Evolutionary conservation across 2,888 invertebrate species (phyloP).

Genomic region (Plusia festucae): DNA sequence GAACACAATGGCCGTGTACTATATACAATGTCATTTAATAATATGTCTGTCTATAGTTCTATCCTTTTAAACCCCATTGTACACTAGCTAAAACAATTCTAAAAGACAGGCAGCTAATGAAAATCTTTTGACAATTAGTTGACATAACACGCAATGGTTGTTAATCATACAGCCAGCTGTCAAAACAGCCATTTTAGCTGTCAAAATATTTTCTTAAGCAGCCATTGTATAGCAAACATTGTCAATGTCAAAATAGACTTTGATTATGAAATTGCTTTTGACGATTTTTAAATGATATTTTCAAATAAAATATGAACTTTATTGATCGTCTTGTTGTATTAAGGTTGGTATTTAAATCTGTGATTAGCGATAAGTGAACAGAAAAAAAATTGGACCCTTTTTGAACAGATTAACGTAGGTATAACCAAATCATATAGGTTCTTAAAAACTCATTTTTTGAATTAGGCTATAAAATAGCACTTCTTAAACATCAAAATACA

Average conservation of each 20-base stretch:
- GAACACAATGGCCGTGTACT: not conserved
- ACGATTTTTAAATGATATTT: not conserved
- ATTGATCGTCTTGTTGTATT: too few species aligned
- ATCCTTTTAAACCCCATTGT: not conserved
- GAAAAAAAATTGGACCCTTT: too few species aligned
- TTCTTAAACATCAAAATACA: too few species aligned
- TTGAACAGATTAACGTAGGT: too few species aligned
- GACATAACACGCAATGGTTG: slow-evolving; percentile 35
- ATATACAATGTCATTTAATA: not conserved
- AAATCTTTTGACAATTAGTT: slow-evolving; percentile 22
- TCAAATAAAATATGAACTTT: too few species aligned
- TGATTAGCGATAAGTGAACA: too few species aligned
- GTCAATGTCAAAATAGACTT: slow-evolving; percentile 3
- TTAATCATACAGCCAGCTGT: slow-evolving; percentile 31
- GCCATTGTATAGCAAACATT: slow-evolving; percentile 28
- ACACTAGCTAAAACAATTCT: slow-evolving; percentile 15
- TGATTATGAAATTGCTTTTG: not conserved
- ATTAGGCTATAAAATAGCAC: too few species aligned
- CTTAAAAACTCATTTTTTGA: too few species aligned
- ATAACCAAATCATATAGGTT: too few species aligned
- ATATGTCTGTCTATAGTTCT: too few species aligned
- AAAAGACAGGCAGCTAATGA: not conserved
- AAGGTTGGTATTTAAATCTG: too few species aligned
- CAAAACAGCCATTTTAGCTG: slow-evolving; percentile 39
- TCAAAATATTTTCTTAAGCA: slow-evolving; percentile 45